phyloP scores from a whole-genome alignment of 2,888 invertebrate species.

The Aricia artaxerxes region DNA sequence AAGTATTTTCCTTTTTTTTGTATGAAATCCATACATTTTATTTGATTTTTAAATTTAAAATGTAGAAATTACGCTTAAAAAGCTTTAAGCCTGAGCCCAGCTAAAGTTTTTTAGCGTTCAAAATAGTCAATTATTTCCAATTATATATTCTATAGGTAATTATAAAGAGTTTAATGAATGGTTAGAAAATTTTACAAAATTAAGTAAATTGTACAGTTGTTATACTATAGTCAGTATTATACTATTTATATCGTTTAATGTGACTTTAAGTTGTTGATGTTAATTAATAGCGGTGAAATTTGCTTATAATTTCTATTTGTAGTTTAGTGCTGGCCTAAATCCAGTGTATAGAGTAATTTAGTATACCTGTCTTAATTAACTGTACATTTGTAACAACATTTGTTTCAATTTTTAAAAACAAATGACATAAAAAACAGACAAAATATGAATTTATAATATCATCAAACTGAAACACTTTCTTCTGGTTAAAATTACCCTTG shows the following conservation, averaged over 20 bases:
- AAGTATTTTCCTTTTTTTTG: neutral
- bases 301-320: neutral
- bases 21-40: neutral
- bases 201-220: conserved; percentile 23
- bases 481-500: neutral
- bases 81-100: conserved; percentile 75
- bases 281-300: neutral
- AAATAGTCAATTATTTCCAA: conserved; percentile 57
- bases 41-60: conserved; percentile 32
- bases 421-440: neutral
- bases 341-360: conserved; percentile 16
- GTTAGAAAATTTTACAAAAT: conserved; percentile 10
- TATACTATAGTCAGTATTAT: neutral
- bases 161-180: neutral
- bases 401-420: neutral
- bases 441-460: neutral
- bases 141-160: conserved; percentile 15
- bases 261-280: neutral
- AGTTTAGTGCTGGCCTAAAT: conserved; percentile 30
- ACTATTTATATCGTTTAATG: neutral
- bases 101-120: conserved; percentile 74
- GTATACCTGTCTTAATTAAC: neutral
- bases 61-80: conserved; percentile 61
- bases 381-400: neutral
- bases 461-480: neutral